These are phyloP conservation scores for Anoplius nigerrimus DNA, from an alignment of 2,888 invertebrate genomes.

Conservation along the genomic window DNA sequence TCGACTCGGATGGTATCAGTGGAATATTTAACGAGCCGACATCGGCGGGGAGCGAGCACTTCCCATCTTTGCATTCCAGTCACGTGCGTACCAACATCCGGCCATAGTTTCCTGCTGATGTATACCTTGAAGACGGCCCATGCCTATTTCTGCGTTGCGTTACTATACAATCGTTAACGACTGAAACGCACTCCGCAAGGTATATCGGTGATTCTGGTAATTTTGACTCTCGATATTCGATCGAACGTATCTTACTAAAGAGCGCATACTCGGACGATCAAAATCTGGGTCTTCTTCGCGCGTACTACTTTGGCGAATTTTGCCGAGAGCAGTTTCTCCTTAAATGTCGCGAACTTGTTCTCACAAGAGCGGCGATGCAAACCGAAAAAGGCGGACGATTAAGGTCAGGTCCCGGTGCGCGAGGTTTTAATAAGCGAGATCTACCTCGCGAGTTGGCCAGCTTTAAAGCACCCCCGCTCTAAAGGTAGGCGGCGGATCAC, in stretches of 20 bases:
- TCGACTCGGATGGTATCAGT: constrained; percentile 29
- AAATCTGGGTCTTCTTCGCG: no score
- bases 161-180: constrained; percentile 18
- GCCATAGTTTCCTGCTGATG: constrained; percentile 59
- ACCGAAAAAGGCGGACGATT: constrained; percentile 38
- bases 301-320: no score
- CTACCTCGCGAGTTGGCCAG: constrained; percentile 20
- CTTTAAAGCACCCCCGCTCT: no score
- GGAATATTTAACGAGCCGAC: constrained; percentile 44
- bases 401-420: constrained; percentile 36
- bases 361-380: constrained; percentile 10
- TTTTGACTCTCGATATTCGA: no score
- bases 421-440: constrained; percentile 45
- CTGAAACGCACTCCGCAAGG: neutral
- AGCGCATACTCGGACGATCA: no score
- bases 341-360: no score
- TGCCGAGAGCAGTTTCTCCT: no score
- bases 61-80: constrained; percentile 41
- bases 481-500: constrained; percentile 17
- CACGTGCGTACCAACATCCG: constrained; percentile 57
- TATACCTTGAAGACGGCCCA: constrained; percentile 40
- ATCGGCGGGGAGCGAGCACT: constrained; percentile 8
- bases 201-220: neutral
- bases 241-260: no score
- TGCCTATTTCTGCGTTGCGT: constrained; percentile 44